Base-by-base conservation (phyloP, 2,797 vertebrate genomes). In the Ciconia nigra region DNA sequence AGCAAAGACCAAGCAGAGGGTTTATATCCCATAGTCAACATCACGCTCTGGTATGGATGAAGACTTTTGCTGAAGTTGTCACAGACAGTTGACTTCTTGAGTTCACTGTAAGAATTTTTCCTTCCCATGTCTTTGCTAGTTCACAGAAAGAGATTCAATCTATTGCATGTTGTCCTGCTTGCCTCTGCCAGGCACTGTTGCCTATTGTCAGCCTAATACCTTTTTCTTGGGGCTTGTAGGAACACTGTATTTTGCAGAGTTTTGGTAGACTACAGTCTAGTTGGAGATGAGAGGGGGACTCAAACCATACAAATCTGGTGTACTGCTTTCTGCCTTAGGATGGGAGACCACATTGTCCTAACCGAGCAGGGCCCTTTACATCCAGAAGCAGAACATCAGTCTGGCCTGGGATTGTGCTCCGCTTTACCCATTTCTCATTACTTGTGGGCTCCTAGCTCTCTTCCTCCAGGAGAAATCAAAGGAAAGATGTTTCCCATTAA, bases 301-400 rank as follows among this genome's bases (percentile, higher is more conserved):
- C 0, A 0, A 28, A 19, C 54, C 58, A 47, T 51, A 15, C 18
- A 31, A 13, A 54, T 9, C 29, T 41, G 29, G 10, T 44, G 26
- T 37, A 2, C 21, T 69, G 51, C 33, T 62, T 66, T 74, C 72
- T 89, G 44, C 74, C 59, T 37, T 47, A 22, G 52, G 25, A 4
- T 46, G 24, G 15, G 78, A 72, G 22, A 51, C 7, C 7, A 4
- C 5, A 0, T 15, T 39, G 21, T 44, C 14, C 1, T 49, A 63
- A 47, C 35, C 39, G 70, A 85, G 59, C 46, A 70, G 28, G 10
- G 33, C 52, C 35, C 17, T 58, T 73, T n/a, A 12, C 16, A 22
- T 66, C 51, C 49, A 55, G 62, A 47, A 72, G 17, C 31, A 74
- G 65, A 69, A 17, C 15, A 26, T 58, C 28, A 14, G 9, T 31